These are phyloP conservation scores for Acanthosepion esculentum DNA, from an alignment of 2,888 invertebrate genomes.

Conservation along the genomic window DNA sequence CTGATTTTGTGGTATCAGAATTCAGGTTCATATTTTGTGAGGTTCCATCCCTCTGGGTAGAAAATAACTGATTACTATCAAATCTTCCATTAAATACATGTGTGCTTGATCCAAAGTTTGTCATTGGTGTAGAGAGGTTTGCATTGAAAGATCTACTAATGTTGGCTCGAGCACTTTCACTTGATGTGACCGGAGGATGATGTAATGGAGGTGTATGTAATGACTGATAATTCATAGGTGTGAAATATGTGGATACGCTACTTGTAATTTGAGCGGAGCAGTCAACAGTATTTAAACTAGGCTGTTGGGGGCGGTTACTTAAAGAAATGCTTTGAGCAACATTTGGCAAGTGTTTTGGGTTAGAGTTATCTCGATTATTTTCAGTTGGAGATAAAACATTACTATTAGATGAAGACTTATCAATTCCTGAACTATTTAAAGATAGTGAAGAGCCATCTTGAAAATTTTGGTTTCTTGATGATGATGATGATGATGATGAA, in stretches of 20 bases:
- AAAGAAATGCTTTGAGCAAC: slow-evolving; percentile 37
- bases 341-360: slow-evolving; percentile 44
- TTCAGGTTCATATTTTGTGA: slow-evolving; percentile 19
- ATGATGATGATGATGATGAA: not conserved
- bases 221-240: slow-evolving; percentile 58
- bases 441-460: not conserved
- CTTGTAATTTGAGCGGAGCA: slow-evolving; percentile 61
- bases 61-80: slow-evolving; percentile 42
- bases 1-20: not conserved
- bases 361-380: not conserved
- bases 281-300: slow-evolving; percentile 50
- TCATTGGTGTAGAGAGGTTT: slow-evolving; percentile 13
- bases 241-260: slow-evolving; percentile 58
- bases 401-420: slow-evolving; percentile 34
- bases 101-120: slow-evolving; percentile 25
- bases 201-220: slow-evolving; percentile 64
- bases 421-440: not conserved
- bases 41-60: not conserved
- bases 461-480: slow-evolving; percentile 23
- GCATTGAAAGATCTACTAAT: slow-evolving; percentile 45
- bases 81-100: slow-evolving; percentile 44
- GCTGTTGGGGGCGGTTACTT: not conserved
- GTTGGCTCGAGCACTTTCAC: slow-evolving; percentile 51
- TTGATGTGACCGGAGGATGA: slow-evolving; percentile 61
- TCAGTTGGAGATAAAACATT: not conserved